Evolutionary conservation across 1,140 invertebrate genomes (phyloP), one percentile per base, ranked within the genome.

Genomic region (Lasioglossum albipes): DNA sequence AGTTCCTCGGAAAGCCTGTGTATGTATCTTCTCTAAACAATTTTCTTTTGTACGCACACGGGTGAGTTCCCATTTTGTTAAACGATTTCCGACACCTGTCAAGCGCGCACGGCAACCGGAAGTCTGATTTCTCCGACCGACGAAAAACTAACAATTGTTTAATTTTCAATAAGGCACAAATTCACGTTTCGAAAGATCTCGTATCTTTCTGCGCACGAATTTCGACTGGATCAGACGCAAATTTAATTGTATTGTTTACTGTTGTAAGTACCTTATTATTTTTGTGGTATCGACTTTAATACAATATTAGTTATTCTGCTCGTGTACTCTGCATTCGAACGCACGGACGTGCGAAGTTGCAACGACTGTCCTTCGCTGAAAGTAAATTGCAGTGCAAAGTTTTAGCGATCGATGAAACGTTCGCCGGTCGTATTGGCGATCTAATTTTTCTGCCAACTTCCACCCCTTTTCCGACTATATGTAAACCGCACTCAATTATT

Each of bases 81-180:
- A 31, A 27, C n/a, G 5, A 49, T n/a, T 61, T 22, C 13, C 18
- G 27, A 61, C 42, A 41, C 1, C 1, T 7, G 54, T 5, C 49
- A 68, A 62, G 1, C 64, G 12, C 4, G 7, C 3, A 9, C 7
- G 41, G 2, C 20, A 61, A 68, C 49, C 0, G 20, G 2, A 49
- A 5, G n/a, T 6, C 13, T 13, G 0, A 22, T 41, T 59, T 16
- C 31, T 7, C n/a, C 57, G 9, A 3, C 31, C 65, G 54, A 7
- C 52, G 54, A 80, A 13, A 0, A 57, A 20, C 42, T 13, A 13
- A 54, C 54, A 6, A 62, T 74, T 62, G n/a, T 66, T 41, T 79
- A 36, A 41, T 22, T 79, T 36, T 61, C 10, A 68, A 75, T 80
- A 80, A 75, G 65, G 79, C 79, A 80, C 79, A 74, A 69, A 69